Base-by-base conservation (phyloP, 1,140 invertebrate species). In the Bombus breviceps region DNA sequence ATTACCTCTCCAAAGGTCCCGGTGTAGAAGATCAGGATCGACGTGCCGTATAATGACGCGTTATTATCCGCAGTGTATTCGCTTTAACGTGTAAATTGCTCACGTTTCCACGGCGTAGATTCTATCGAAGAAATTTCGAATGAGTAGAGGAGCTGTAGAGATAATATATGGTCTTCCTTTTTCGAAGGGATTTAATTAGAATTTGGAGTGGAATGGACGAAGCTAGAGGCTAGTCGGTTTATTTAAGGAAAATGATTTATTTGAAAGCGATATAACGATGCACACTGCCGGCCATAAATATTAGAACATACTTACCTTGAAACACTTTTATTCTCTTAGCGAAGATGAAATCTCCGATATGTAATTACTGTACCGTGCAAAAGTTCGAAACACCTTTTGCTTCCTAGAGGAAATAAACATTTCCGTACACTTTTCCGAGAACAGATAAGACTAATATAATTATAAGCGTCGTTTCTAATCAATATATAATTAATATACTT, bases 11-110 rank as follows among this genome's bases (percentile, higher is more conserved):
- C n/a, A 43, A 25, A 25, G 37, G n/a, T 43, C 15, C 37, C 25
- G 59, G 15, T 39, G 43, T 53, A n/a, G 25, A 69, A n/a, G 34
- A 18, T 32, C 43, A 8, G 32, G n/a, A 43, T 66, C 32, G 64
- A 18, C n/a, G 34, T 64, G 28, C 28, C 32, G 37, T 68, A 62
- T 62, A 81, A 73, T 73, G 15, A 81, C 37, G 69, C 47, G 53
- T 62, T 43, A 73, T 73, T 81, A 81, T 81, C 47, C 32, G 22
- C 71, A 13, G 15, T 72, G 47, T 62, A 43, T 41, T 72, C 53
- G 47, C 47, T 81, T 71, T 73, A 73, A 73, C 28, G 37, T 73
- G 43, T n/a, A 72, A 59, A 72, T 72, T 59, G 12, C 28, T 81
- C 34, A 12, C 15, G 22, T 80, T 25, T 80, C 62, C 9, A 43